These are phyloP conservation scores for Aphis gossypii DNA, from an alignment of 1,140 invertebrate species.

Conservation along the genomic window DNA sequence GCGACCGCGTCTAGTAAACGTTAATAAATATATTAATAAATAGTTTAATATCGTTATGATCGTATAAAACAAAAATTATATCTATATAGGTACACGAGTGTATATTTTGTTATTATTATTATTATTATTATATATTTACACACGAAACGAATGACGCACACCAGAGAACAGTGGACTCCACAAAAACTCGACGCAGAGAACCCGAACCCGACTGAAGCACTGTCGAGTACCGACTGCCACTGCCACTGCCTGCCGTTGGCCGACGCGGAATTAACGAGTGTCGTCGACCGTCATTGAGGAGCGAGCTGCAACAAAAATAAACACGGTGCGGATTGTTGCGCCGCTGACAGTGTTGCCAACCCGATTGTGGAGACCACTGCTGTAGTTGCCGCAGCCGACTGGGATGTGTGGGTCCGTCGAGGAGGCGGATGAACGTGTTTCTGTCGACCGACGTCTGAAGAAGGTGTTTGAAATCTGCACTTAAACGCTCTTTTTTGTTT, in stretches of 20 bases:
- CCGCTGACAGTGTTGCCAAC: slow-evolving; percentile 28
- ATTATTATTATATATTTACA: neutral
- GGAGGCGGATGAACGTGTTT: neutral
- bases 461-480: slow-evolving; percentile 7
- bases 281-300: neutral
- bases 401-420: neutral
- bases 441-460: neutral
- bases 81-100: neutral
- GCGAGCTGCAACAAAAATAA: slow-evolving; percentile 44
- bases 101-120: neutral
- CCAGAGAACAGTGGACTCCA: neutral
- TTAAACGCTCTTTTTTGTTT: neutral
- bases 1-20: neutral
- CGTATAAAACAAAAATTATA: neutral
- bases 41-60: neutral
- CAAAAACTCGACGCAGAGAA: neutral
- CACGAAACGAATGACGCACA: neutral
- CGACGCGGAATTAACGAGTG: neutral
- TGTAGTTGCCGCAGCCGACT: neutral
- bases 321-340: slow-evolving; percentile 12
- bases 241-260: neutral
- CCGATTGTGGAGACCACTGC: neutral
- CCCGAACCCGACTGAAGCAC: slow-evolving; percentile 31
- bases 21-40: too few species aligned
- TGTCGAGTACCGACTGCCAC: neutral